phyloP scores from a whole-genome alignment of 2,797 vertebrate species.

The Brachyrhaphis roseni region DNA sequence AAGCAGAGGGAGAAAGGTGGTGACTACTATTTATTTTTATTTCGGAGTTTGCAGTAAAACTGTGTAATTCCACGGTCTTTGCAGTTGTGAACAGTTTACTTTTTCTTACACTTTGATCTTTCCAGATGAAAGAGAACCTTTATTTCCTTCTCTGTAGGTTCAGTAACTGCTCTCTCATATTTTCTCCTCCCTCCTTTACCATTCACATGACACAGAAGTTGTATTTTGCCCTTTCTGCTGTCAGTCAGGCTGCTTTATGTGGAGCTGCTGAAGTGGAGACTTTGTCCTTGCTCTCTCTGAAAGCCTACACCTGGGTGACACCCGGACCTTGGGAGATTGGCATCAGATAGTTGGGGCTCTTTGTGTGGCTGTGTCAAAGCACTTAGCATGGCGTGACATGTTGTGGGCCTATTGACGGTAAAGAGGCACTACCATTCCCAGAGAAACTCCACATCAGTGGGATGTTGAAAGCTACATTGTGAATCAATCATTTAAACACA shows the following conservation, averaged over 20 bases:
- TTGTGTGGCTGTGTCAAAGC: slow-evolving; percentile 68
- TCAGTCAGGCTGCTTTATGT: slow-evolving; percentile 63
- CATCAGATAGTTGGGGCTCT: slow-evolving; percentile 67
- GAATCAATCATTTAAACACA: slow-evolving; percentile 79
- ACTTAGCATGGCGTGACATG: slow-evolving; percentile 68
- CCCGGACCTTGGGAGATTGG: slow-evolving; percentile 60
- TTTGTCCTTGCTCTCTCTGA: slow-evolving; percentile 62
- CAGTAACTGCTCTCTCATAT: slow-evolving; percentile 16
- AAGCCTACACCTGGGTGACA: slow-evolving; percentile 65
- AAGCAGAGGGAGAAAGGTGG: background rate
- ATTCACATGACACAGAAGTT: slow-evolving; percentile 55
- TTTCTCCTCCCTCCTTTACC: slow-evolving; percentile 39
- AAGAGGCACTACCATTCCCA: slow-evolving; percentile 33
- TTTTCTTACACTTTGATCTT: background rate
- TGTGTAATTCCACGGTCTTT: background rate
- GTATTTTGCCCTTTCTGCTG: slow-evolving; percentile 60
- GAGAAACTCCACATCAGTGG: slow-evolving; percentile 41
- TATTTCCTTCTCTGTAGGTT: slow-evolving; percentile 18
- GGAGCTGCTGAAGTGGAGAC: slow-evolving; percentile 41
- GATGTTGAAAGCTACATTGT: slow-evolving; percentile 67
- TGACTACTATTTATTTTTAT: slow-evolving; percentile 11
- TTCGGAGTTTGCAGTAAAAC: background rate
- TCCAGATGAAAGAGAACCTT: slow-evolving; percentile 5
- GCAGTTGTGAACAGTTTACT: background rate
- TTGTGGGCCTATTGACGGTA: slow-evolving; percentile 51